Evolutionary conservation across 2,113 vertebrate genomes (phyloP).

Genomic region (Lepus europaeus): DNA sequence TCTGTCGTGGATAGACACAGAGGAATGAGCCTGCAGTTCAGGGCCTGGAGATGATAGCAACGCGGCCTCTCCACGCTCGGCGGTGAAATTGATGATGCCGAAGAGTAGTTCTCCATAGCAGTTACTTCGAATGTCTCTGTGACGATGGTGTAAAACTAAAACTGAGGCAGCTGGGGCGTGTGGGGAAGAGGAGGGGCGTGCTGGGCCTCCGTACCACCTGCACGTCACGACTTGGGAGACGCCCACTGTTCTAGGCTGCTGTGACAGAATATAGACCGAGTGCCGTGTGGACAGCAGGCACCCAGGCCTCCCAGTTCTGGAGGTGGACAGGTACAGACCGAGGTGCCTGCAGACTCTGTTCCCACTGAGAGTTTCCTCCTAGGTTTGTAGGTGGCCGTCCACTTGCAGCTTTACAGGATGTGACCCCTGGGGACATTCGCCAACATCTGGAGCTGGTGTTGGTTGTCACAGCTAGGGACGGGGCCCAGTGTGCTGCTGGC

Average conservation of each 20-base stretch:
- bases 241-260: not conserved
- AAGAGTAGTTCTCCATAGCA: not conserved
- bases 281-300: not conserved
- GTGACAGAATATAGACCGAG: not conserved
- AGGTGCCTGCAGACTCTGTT: not conserved
- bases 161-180: not conserved
- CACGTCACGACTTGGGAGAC: too few species aligned
- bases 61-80: not conserved
- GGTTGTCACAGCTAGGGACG: not conserved
- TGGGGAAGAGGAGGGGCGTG: not conserved
- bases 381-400: not conserved
- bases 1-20: not conserved
- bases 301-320: not conserved
- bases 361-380: not conserved
- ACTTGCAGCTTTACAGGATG: not conserved
- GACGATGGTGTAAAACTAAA: not conserved
- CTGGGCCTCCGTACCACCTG: fast-evolving
- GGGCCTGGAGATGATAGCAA: not conserved
- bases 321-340: not conserved
- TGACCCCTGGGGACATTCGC: not conserved
- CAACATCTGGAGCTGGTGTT: not conserved
- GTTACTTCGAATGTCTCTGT: not conserved
- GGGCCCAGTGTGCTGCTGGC: too few species aligned
- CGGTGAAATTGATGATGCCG: not conserved
- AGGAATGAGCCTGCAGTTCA: not conserved